A percentile compares a stretch with the other conserved stretches of the same genome.
Evolutionary conservation across 1,140 invertebrate genomes (phyloP).

Genomic region (Thrips palmi): DNA sequence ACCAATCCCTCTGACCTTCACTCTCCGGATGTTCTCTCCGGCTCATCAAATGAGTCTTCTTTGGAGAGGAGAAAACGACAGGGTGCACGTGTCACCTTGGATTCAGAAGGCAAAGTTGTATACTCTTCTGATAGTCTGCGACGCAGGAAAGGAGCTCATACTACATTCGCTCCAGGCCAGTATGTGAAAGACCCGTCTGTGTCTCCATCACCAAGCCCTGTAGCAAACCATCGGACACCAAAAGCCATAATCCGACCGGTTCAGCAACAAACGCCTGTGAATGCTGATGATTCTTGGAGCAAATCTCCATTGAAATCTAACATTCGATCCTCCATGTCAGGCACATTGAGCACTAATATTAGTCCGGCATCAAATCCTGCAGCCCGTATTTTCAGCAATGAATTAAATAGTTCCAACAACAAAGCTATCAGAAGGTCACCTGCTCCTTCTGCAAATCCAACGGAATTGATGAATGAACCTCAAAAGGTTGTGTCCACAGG

Average conservation of each 20-base stretch:
- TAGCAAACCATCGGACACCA: slow-evolving; percentile 14
- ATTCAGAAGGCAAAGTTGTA: slow-evolving; percentile 75
- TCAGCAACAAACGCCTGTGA: slow-evolving; percentile 3
- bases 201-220: slow-evolving; percentile 15
- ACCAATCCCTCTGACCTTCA: too few species aligned
- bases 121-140: slow-evolving; percentile 75
- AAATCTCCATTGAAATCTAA: neutral
- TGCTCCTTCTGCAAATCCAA: too few species aligned
- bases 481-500: too few species aligned
- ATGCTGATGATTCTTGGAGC: slow-evolving; percentile 1
- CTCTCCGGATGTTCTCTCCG: too few species aligned
- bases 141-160: slow-evolving; percentile 58
- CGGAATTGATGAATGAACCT: too few species aligned
- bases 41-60: slow-evolving; percentile 18
- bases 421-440: too few species aligned
- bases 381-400: too few species aligned
- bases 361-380: too few species aligned
- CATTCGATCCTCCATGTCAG: neutral
- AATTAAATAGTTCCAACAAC: too few species aligned
- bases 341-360: too few species aligned
- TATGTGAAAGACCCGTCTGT: slow-evolving; percentile 42
- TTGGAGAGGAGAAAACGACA: slow-evolving; percentile 26
- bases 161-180: slow-evolving; percentile 66
- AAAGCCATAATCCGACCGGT: slow-evolving; percentile 17
- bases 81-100: slow-evolving; percentile 64